Evolutionary conservation across 2,888 invertebrate genomes (phyloP), one percentile per base, ranked within the genome.

Genomic region (Drosophila borealis): DNA sequence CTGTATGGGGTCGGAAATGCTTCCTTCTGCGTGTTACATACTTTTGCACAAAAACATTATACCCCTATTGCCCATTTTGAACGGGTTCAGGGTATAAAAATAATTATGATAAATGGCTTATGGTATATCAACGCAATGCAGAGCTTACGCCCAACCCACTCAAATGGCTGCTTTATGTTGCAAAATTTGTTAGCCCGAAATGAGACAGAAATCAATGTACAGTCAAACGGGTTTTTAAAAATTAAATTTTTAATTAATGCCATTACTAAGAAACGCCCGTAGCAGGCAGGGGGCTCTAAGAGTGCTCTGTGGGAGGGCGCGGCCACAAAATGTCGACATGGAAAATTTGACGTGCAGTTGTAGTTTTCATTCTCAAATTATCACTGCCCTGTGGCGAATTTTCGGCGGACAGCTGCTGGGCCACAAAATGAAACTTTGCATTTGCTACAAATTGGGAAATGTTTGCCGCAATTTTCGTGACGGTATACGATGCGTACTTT

Each of bases 211-310:
- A 57, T 63, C 53, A 51, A 17, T 53, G 37, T 13, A 64, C 66
- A 66, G 46, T 69, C 56, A 81, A 75, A 73, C 67, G 76, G 72
- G 66, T 70, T 17, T 17, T 17, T 17, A 17, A 17, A 80, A 81
- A 78, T 80, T 85, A 78, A 82, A 89, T 78, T 81, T 86, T 85
- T 86, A 88, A 89, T 89, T 85, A 89, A 84, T 84, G 74, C 75
- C 80, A 85, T 89, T 87, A 87, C 79, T 85, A 77, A 77, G 60
- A 55, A 46, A 46, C 39, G 36, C 41, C 34, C 11, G 54, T 46
- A 59, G 34, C 71, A 55, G 21, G 34, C n/a, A 4, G 6, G 13
- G 3, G 34, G 25, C 1, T 17, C 17, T 1, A 17, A 17, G 17
- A 17, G 17, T 9, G 45, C 33, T 19, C 34, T 6, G 34, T 6